Base-by-base conservation (phyloP, 2,888 invertebrate genomes). In the Drepanosiphum platanoidis region DNA sequence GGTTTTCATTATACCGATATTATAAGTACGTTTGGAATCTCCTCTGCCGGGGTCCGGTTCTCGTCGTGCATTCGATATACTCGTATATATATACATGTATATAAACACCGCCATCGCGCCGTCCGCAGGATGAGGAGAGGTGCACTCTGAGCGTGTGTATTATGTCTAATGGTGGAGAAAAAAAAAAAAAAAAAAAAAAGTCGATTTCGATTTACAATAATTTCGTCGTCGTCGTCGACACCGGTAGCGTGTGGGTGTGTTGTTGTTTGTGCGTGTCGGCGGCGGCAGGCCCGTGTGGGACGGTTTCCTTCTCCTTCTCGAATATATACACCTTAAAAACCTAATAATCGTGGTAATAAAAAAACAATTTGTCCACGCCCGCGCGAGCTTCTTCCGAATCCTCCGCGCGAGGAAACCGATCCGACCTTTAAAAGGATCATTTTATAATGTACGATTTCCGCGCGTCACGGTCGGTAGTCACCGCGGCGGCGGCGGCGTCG, bases 11-110 rank as follows among this genome's bases (percentile, higher is more conserved):
- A 39, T 72, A 80, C 80, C n/a, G 18, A 42, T 32, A 71, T 81
- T 71, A 82, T 61, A 72, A 82, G 61, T 82, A 61, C 81, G 81
- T 82, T 58, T 42, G 81, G 71, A 82, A 82, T 82, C 81, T 82
- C 71, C 58, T 77, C 52, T 75, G 34, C 39, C 75, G 27, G 64
- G 22, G 75, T 80, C 74, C 83, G 74, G 77, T 84, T 84, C 58
- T 72, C 30, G 27, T n/a, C 52, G 18, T n/a, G 68, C 36, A 34
- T 27, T 70, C 68, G 7, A 3, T n/a, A 27, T 58, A 61, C 68
- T 46, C 70, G 52, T n/a, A n/a, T n/a, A n/a, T n/a, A n/a, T n/a
- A n/a, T n/a, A n/a, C n/a, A n/a, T n/a, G n/a, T n/a, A n/a, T n/a
- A 81, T 58, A 71, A 39, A 80, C 36, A n/a, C 32, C 32, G 64